Evolutionary conservation across 2,888 invertebrate genomes (phyloP).

Genomic region (Chloroclystis v-ata): DNA sequence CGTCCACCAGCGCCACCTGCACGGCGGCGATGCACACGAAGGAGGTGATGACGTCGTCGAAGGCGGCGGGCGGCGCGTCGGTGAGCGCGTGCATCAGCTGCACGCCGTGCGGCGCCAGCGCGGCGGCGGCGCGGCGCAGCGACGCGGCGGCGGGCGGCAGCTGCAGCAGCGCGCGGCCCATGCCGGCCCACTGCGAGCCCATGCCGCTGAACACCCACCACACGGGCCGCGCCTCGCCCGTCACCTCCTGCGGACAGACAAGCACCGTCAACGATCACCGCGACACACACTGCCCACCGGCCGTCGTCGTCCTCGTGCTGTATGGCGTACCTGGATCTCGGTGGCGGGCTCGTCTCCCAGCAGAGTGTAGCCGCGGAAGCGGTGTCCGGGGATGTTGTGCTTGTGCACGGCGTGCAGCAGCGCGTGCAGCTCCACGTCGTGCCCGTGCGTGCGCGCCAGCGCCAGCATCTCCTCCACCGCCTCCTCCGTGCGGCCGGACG

Average conservation of each 20-base stretch:
- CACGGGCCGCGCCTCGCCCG: slow-evolving; percentile 81
- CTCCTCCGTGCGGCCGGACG: slow-evolving; percentile 91
- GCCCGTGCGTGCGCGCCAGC: slow-evolving; percentile 77
- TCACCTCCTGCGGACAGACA: slow-evolving; percentile 43
- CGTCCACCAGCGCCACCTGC: slow-evolving; percentile 96
- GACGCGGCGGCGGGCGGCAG: slow-evolving; percentile 89
- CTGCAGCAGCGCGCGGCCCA: slow-evolving; percentile 92
- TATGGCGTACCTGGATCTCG: slow-evolving; percentile 43
- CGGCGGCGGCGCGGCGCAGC: slow-evolving; percentile 85
- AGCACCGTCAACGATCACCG: no score
- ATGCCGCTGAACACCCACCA: slow-evolving; percentile 99
- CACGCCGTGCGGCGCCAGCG: slow-evolving; percentile 86
- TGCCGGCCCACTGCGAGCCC: slow-evolving; percentile 98
- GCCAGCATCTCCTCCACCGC: slow-evolving; percentile 83
- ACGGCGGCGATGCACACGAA: slow-evolving; percentile 97
- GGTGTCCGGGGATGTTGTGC: slow-evolving; percentile 84
- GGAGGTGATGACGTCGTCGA: slow-evolving; percentile 91
- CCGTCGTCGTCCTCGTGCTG: no score
- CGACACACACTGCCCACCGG: no score
- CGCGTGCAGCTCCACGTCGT: slow-evolving; percentile 86
- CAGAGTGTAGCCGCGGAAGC: slow-evolving; percentile 89
- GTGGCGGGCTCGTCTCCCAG: slow-evolving; percentile 54
- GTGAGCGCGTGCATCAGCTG: slow-evolving; percentile 90
- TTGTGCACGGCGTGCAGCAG: slow-evolving; percentile 86
- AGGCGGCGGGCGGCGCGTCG: slow-evolving; percentile 85